Conservation (phyloP, 2,113 vertebrate species). For the Siphamia tubifer region DNA sequence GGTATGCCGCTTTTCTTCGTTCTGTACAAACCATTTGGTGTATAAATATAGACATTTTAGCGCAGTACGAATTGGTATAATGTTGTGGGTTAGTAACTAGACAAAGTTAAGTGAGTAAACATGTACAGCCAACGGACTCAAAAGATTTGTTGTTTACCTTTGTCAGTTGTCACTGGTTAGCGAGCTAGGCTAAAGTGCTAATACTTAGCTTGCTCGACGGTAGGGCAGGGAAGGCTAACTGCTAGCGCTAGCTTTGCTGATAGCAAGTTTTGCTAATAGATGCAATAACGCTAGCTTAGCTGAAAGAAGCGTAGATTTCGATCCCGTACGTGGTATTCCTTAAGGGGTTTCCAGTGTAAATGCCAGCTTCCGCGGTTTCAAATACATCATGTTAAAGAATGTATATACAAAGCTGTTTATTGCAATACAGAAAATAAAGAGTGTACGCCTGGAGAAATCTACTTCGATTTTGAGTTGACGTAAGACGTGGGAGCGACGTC, state of each 20-base stretch:
- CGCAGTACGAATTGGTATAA: neutral
- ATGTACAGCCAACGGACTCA: neutral
- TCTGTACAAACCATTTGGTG: conserved; percentile 21
- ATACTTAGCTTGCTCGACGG: conserved; percentile 62
- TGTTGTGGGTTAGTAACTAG: neutral
- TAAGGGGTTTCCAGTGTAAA: conserved; percentile 26
- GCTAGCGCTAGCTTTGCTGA: conserved; percentile 59
- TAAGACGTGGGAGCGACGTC: conserved; percentile 64
- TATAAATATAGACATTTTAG: neutral
- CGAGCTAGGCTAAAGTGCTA: conserved; percentile 66
- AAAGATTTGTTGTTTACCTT: conserved; percentile 69
- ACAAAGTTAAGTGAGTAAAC: neutral
- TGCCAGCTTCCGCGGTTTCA: conserved; percentile 11
- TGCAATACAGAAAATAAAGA: conserved; percentile 72
- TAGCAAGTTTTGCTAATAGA: conserved; percentile 71
- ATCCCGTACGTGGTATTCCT: conserved; percentile 39
- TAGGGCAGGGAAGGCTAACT: conserved; percentile 33
- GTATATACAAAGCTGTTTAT: conserved; percentile 61
- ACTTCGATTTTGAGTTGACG: conserved; percentile 78
- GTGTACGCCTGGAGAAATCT: conserved; percentile 73
- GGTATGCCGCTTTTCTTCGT: conserved; percentile 22
- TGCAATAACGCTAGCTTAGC: conserved; percentile 64
- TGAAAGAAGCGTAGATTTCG: conserved; percentile 48
- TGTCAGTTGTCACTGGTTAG: conserved; percentile 69
- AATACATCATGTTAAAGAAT: conserved; percentile 38